Conservation (phyloP, 2,888 invertebrate genomes). For the Cremastinae sp. region DNA sequence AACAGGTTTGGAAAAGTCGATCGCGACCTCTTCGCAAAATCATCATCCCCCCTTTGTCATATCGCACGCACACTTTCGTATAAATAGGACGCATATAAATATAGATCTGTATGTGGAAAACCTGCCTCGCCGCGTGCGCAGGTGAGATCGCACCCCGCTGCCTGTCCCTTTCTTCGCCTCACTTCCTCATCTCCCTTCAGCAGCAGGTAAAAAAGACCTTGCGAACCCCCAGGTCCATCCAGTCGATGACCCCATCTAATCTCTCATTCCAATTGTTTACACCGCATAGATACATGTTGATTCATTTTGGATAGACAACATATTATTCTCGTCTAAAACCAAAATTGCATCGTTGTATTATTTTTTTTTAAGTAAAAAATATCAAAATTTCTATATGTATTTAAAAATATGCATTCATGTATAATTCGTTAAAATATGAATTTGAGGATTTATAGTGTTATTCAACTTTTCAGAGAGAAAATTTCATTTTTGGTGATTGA, state of each 20-base stretch:
- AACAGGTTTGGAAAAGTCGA: conserved; percentile 69
- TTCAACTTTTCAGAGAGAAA: no score
- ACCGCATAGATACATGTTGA: not conserved
- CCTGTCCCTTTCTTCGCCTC: conserved; percentile 8
- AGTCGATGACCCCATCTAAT: conserved; percentile 46
- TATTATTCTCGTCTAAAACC: no score
- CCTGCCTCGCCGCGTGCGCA: conserved; percentile 60
- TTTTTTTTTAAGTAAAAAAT: no score
- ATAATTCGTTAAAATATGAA: no score
- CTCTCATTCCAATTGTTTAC: conserved; percentile 3
- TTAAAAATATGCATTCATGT: no score
- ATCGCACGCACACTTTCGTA: not conserved
- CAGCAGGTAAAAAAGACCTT: conserved; percentile 57
- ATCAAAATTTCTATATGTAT: no score
- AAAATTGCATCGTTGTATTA: no score
- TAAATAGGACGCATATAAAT: not conserved
- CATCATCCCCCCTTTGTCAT: conserved; percentile 17
- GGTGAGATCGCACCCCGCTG: conserved; percentile 58
- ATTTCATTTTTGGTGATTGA: not conserved
- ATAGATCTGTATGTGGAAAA: conserved; percentile 38
- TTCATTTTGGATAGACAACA: no score
- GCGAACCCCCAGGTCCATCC: conserved; percentile 51
- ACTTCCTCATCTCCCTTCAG: not conserved
- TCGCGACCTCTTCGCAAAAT: no score
- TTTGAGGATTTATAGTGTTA: no score